These are phyloP conservation scores for Brachypalpus laphriformis DNA, from an alignment of 2,888 invertebrate species.

Conservation along the genomic window DNA sequence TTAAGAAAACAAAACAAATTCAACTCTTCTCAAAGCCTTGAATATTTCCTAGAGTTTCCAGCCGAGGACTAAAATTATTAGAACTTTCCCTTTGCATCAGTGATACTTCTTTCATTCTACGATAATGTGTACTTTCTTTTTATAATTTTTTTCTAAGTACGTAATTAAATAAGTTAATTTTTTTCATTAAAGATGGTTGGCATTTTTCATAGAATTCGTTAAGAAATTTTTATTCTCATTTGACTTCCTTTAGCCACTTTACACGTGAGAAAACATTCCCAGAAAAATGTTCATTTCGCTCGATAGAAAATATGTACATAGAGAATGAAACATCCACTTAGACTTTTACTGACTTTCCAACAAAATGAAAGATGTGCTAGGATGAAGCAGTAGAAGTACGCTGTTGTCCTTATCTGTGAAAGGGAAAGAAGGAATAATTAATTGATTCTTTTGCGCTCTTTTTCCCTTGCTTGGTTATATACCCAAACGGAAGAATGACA, in stretches of 20 bases:
- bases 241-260: not conserved
- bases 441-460: conserved; percentile 7
- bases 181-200: no score
- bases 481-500: not conserved
- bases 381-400: not conserved
- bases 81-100: no score
- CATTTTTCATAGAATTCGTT: not conserved
- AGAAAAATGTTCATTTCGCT: not conserved
- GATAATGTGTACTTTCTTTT: no score
- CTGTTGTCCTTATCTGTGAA: not conserved
- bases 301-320: not conserved
- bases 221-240: not conserved
- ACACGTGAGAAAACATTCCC: not conserved
- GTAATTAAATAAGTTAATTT: no score
- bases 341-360: conserved; percentile 1
- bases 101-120: no score
- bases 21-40: no score
- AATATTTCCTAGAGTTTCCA: no score
- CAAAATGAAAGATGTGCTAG: conserved; percentile 8
- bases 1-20: no score
- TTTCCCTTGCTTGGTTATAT: not conserved
- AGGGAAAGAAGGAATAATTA: conserved; percentile 5
- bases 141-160: no score
- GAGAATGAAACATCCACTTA: not conserved
- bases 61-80: no score